Conservation (phyloP, 2,113 vertebrate genomes). For the Hippolais icterina region DNA sequence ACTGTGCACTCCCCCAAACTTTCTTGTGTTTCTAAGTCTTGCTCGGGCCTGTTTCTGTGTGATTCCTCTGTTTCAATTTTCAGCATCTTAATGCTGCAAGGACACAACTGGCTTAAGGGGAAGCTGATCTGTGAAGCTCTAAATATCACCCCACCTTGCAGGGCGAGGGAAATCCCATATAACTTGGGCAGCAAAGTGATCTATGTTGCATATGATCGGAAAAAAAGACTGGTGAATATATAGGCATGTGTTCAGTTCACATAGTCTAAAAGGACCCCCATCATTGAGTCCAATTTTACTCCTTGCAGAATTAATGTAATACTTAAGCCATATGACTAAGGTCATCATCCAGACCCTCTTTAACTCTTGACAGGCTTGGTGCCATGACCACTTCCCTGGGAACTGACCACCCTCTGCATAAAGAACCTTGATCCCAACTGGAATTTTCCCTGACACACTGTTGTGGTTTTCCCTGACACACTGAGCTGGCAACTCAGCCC, state of each 20-base stretch:
- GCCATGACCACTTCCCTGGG: neutral
- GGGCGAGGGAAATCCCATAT: neutral
- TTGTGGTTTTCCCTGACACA: accelerated
- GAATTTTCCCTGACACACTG: neutral
- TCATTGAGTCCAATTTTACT: neutral
- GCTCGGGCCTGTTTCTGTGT: accelerated
- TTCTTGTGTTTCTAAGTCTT: neutral
- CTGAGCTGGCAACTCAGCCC: neutral
- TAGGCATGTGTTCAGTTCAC: neutral
- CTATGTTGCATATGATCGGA: neutral
- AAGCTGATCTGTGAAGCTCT: neutral
- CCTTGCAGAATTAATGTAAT: accelerated
- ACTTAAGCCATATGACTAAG: neutral
- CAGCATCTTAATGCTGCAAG: neutral
- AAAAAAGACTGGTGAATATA: neutral
- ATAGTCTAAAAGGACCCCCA: neutral
- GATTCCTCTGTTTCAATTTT: neutral
- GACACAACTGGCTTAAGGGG: neutral
- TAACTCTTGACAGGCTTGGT: neutral
- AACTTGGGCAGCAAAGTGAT: neutral
- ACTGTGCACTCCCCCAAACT: accelerated
- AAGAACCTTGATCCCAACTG: neutral
- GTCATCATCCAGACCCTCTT: neutral
- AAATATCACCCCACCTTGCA: neutral
- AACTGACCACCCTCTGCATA: accelerated